Conservation (phyloP, 2,888 invertebrate genomes). For the Sminthurides aquaticus region DNA sequence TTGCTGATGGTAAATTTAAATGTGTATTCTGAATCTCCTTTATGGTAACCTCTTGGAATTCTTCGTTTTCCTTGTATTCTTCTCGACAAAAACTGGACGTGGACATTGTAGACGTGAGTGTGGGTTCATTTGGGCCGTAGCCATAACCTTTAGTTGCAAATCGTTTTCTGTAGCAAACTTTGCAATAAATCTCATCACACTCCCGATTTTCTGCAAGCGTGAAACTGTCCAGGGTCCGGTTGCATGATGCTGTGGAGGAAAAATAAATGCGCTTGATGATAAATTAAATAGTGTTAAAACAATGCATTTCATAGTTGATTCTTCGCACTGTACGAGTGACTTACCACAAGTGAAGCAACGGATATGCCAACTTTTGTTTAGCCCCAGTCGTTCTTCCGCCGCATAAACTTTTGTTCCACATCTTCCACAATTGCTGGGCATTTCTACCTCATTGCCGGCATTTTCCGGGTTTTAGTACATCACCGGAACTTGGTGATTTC, state of each 20-base stretch:
- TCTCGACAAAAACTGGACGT: no score
- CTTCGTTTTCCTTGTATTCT: no score
- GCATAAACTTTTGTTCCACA: constrained; percentile 28
- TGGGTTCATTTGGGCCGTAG: constrained; percentile 23
- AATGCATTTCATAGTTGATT: background rate
- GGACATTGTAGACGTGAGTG: no score
- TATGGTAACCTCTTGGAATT: no score
- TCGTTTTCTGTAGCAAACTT: constrained; percentile 23
- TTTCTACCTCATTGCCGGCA: constrained; percentile 12
- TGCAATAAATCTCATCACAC: constrained; percentile 31
- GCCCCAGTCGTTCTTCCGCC: constrained; percentile 31
- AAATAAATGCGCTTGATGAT: no score
- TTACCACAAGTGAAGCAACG: constrained; percentile 35
- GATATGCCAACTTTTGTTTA: constrained; percentile 26
- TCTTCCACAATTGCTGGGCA: constrained; percentile 31
- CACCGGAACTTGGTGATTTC: no score
- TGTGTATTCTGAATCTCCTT: no score
- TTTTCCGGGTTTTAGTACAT: no score
- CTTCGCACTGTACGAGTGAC: background rate
- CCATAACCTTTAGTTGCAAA: constrained; percentile 31
- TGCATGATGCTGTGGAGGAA: constrained; percentile 24
- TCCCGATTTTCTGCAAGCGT: constrained; percentile 24
- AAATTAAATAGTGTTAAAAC: no score
- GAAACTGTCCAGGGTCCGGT: constrained; percentile 25
- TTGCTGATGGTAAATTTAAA: no score